These are phyloP conservation scores for Sphaerophoria taeniata DNA, from an alignment of 2,888 invertebrate species.

Conservation along the genomic window DNA sequence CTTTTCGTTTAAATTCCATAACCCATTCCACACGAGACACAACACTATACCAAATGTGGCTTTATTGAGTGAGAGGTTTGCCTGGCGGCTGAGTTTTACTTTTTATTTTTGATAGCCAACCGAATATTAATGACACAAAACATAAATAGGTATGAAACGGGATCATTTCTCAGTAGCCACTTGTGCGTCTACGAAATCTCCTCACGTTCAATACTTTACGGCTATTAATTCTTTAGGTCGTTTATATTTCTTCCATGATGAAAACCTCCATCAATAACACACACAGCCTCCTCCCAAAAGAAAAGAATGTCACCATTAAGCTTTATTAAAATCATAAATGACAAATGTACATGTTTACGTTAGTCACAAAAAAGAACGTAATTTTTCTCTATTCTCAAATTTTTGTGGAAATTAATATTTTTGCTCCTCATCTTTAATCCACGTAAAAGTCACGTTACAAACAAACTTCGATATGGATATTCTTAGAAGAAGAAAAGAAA, in stretches of 20 bases:
- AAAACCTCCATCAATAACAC: not conserved
- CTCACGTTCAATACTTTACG: not conserved
- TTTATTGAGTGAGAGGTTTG: too few relatives aligned
- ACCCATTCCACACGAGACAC: too few relatives aligned
- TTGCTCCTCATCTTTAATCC: not conserved
- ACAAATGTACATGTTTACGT: slow-evolving; percentile 22
- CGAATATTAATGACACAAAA: too few relatives aligned
- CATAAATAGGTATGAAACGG: too few relatives aligned
- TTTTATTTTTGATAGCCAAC: too few relatives aligned
- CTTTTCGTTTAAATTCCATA: too few relatives aligned
- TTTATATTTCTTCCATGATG: not conserved
- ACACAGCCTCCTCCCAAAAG: not conserved
- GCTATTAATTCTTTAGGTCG: not conserved
- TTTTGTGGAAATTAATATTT: slow-evolving; percentile 25
- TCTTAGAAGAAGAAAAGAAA: not conserved
- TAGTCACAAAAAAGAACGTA: not conserved
- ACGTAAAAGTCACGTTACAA: slow-evolving; percentile 4
- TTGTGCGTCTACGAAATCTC: not conserved
- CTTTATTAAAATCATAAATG: slow-evolving; percentile 21
- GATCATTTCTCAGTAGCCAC: not conserved
- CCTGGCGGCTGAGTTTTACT: too few relatives aligned
- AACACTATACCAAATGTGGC: too few relatives aligned
- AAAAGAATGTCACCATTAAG: slow-evolving; percentile 5
- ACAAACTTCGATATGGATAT: slow-evolving; percentile 9
- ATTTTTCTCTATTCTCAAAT: not conserved